Conservation (phyloP, 1,140 invertebrate species). For the Diabrotica virgifera region DNA sequence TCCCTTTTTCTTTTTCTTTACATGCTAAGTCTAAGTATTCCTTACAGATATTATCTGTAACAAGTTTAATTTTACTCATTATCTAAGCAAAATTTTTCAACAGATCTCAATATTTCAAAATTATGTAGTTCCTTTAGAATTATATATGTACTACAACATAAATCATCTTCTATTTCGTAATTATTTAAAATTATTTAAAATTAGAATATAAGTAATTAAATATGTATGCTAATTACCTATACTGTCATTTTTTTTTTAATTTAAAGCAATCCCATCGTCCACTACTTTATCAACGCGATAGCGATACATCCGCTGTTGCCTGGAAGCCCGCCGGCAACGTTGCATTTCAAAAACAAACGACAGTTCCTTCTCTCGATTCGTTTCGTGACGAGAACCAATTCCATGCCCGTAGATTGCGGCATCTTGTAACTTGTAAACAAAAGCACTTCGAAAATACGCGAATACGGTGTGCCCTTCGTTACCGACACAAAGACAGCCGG, state of each 20-base stretch:
- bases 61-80: no score
- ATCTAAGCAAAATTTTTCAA: no score
- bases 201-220: no score
- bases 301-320: conserved; percentile 26
- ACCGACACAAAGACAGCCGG: background rate
- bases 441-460: conserved; percentile 13
- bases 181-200: no score
- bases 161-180: no score
- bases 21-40: no score
- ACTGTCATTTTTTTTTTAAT: background rate
- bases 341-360: conserved; percentile 27
- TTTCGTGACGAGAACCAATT: conserved; percentile 6
- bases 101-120: no score
- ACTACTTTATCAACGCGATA: conserved; percentile 28
- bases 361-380: conserved; percentile 27
- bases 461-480: conserved; percentile 13
- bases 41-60: no score
- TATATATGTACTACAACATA: no score
- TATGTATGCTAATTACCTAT: conserved; percentile 39
- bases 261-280: background rate
- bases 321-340: conserved; percentile 33
- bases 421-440: conserved; percentile 25
- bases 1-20: no score
- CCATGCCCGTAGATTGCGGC: conserved; percentile 12
- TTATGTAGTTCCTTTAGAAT: no score